Percentiles rank a stretch among this genome's conserved stretches.
Conservation (phyloP, 1,140 invertebrate species). For the Plutomurus gul region DNA sequence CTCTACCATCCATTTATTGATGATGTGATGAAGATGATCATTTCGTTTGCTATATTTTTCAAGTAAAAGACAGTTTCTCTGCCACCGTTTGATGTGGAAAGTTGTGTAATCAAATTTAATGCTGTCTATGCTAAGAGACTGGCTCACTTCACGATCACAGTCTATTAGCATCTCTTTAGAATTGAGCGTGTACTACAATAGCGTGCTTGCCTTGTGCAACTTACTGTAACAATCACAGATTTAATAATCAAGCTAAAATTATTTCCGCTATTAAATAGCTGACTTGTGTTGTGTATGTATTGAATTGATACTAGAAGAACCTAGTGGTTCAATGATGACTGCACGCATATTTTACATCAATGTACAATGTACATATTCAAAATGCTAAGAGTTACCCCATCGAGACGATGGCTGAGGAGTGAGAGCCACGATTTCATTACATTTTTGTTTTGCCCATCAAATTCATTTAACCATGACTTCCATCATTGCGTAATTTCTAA, state of each 20-base stretch:
- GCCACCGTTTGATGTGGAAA: neutral
- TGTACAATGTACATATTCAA: no score
- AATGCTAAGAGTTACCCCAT: no score
- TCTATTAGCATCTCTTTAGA: no score
- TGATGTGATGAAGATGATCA: neutral
- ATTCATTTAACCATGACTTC: conserved; percentile 19
- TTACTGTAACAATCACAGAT: neutral
- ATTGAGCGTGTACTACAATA: neutral
- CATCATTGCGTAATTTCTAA: neutral
- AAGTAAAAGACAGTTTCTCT: no score
- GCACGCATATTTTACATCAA: no score
- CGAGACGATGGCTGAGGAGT: no score
- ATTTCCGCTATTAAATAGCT: neutral
- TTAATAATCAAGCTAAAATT: conserved; percentile 9
- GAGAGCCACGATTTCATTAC: neutral
- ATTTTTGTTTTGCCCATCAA: neutral
- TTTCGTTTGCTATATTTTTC: no score
- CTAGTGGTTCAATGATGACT: no score
- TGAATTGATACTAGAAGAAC: no score
- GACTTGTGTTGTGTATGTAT: neutral
- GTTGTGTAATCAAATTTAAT: neutral
- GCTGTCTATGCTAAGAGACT: no score
- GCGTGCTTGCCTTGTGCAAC: neutral
- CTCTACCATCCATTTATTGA: no score
- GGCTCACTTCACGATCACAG: no score